Conservation (phyloP, 2,797 vertebrate species). For the Coreius guichenoti region DNA sequence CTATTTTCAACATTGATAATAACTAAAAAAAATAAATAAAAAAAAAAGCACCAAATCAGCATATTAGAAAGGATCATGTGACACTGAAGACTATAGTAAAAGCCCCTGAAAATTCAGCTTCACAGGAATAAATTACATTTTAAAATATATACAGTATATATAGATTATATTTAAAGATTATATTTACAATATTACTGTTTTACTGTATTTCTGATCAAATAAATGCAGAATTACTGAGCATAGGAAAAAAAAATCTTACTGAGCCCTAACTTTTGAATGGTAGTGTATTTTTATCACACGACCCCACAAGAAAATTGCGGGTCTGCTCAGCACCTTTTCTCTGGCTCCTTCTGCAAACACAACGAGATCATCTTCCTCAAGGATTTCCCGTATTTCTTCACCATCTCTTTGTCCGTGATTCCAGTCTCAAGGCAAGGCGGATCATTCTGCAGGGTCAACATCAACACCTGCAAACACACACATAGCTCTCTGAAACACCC, state of each 20-base stretch:
- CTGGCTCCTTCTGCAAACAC: constrained; percentile 98
- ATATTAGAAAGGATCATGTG: not conserved
- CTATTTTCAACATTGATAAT: not conserved
- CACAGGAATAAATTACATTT: not conserved
- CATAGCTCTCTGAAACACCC: not conserved
- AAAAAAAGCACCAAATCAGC: not conserved
- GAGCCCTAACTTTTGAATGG: not conserved
- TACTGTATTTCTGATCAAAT: not conserved
- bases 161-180: too few species aligned
- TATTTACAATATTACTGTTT: not conserved
- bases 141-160: too few species aligned
- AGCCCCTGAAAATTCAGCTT: not conserved
- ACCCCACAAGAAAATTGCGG: not conserved
- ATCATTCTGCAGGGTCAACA: constrained; percentile 94
- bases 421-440: constrained; percentile 96
- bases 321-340: constrained; percentile 85
- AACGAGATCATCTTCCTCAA: constrained; percentile 95
- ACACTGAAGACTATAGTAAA: not conserved
- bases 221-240: too few species aligned
- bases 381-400: constrained; percentile 94
- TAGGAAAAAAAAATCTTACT: not conserved
- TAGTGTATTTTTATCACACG: not conserved
- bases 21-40: too few species aligned
- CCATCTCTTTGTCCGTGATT: constrained; percentile 95
- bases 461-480: constrained; percentile 83